Evolutionary conservation across 2,888 invertebrate species (phyloP).

Genomic region (Agrilus cyanescens): DNA sequence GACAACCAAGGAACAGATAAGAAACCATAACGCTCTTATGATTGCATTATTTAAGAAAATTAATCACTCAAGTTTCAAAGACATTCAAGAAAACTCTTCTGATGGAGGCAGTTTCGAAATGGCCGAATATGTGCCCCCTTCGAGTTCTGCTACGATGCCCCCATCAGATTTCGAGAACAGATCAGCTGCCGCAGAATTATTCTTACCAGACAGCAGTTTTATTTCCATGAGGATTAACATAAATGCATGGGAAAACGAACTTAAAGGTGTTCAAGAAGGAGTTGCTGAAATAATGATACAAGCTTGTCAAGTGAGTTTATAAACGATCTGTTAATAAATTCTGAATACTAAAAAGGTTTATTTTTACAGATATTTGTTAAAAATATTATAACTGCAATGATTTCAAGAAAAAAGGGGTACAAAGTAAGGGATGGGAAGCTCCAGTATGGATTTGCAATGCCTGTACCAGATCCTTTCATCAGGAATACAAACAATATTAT

Average conservation of each 20-base stretch:
- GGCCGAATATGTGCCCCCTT: conserved; percentile 44
- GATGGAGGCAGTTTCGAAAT: conserved; percentile 50
- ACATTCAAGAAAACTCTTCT: conserved; percentile 39
- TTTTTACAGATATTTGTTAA: conserved; percentile 58
- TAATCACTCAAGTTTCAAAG: conserved; percentile 14
- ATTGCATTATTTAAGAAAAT: conserved; percentile 46
- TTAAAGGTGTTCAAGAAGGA: conserved; percentile 73
- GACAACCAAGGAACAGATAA: conserved; percentile 55
- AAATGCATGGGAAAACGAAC: conserved; percentile 79
- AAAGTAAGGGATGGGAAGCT: conserved; percentile 61
- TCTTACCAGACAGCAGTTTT: conserved; percentile 73
- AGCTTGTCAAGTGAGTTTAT: conserved; percentile 51
- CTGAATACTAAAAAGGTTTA: not conserved
- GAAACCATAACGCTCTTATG: conserved; percentile 75
- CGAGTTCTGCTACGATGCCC: conserved; percentile 36
- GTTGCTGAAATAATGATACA: conserved; percentile 73
- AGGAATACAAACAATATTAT: conserved; percentile 57
- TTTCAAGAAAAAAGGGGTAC: conserved; percentile 73
- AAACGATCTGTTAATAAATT: not conserved
- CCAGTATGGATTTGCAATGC: conserved; percentile 67
- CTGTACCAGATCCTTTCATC: conserved; percentile 70
- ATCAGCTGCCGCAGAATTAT: conserved; percentile 59
- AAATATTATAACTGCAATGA: conserved; percentile 65
- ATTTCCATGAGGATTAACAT: conserved; percentile 73
- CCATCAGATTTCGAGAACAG: conserved; percentile 36